Base-by-base conservation (phyloP, 2,797 vertebrate genomes). In the Esox masquinongy region DNA sequence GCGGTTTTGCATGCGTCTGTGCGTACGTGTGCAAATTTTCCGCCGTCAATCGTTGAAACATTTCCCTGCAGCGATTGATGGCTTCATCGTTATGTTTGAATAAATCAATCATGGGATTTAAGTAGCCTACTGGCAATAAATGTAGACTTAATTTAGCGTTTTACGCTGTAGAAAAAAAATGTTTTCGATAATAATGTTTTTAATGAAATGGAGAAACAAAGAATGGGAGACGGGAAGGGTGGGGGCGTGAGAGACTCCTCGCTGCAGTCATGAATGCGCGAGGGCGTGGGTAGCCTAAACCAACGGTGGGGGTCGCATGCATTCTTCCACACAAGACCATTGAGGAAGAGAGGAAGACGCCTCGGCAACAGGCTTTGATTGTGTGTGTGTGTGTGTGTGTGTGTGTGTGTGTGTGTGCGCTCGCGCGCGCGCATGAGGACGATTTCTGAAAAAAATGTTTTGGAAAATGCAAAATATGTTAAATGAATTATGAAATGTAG, bases 281-380 rank as follows among this genome's bases (percentile, higher is more conserved):
- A 85, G 78, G 82, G 84, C 77, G 86, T 85, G 36, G 36, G 36
- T 39, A 39, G 36, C 36, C 36, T 39, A 39, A 2, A 87, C 84
- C 86, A 76, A 79, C 80, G 74, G 68, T 77, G 90, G 92, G 90
- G 89, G 88, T 89, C 43, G 80, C 72, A 80, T 77, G 86, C 90
- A 92, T 93, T 93, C 90, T 88, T 89, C 76, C 83, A 91, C 87
- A 87, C 49, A 86, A 80, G 80, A 73, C 73, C 74, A 86, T 82
- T 84, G 85, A 85, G 63, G 67, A 79, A 53, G 80, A 83, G 75
- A 74, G 77, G 82, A 83, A 82, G 74, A 76, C 82, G 77, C 79
- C 85, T 81, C 80, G 80, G 83, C 88, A 83, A 84, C 81, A 79
- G 80, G 74, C 67, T 14, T 43, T 76, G 77, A 47, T 66, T n/a